Conservation (phyloP, 92 coral and sea anemone genomes). For the Chrysogorgia sp. region DNA sequence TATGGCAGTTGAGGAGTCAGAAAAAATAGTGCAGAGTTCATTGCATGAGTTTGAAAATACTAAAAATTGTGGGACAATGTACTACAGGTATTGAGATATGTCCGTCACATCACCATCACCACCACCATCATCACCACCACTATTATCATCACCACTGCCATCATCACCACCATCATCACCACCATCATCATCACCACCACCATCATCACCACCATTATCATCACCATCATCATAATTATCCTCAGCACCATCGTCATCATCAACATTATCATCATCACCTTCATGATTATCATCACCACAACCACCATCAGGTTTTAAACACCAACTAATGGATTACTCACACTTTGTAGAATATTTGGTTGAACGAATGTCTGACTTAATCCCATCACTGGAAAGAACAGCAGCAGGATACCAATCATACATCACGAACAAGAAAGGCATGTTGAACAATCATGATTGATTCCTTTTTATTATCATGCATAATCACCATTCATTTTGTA, state of each 20-base stretch:
- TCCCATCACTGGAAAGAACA: constrained; percentile 31
- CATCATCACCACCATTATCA: too few species aligned
- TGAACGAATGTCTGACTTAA: constrained; percentile 57
- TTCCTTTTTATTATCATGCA: neutral
- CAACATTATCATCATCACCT: too few species aligned
- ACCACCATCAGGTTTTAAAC: too few species aligned
- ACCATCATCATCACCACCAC: too few species aligned
- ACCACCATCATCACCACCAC: neutral
- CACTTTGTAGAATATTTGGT: constrained; percentile 76
- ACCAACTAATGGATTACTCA: too few species aligned
- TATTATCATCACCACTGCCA: too few species aligned
- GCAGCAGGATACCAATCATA: constrained; percentile 36
- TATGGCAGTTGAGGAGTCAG: constrained; percentile 72
- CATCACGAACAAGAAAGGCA: constrained; percentile 37
- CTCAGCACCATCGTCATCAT: too few species aligned
- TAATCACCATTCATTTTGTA: too few species aligned
- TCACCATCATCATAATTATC: too few species aligned
- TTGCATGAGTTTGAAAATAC: constrained; percentile 91
- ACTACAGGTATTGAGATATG: constrained; percentile 83
- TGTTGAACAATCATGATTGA: too few species aligned
- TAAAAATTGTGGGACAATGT: constrained; percentile 89
- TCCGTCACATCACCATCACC: neutral
- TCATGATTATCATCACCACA: too few species aligned
- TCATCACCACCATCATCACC: too few species aligned
- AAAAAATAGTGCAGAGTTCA: constrained; percentile 77